Base-by-base conservation (phyloP, 2,797 vertebrate genomes). In the Anisognathus igniventris region DNA sequence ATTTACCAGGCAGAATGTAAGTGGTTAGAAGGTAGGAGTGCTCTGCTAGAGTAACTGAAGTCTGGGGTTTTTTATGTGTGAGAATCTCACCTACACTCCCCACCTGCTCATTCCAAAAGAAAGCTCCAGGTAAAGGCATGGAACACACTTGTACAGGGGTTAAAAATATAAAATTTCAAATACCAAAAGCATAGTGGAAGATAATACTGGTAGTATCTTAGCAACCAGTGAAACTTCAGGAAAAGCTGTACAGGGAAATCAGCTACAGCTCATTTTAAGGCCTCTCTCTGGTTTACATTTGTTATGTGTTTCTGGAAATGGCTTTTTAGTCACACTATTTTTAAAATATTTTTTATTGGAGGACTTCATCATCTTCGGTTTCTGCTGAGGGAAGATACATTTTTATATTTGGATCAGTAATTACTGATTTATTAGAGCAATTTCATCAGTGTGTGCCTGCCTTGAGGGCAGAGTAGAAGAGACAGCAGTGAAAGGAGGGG, bases 171-270 rank as follows among this genome's bases (percentile, higher is more conserved):
- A 71, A 35, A 66, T 72, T 58, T 76, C 50, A 65, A 45, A 74
- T 40, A 37, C 22, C 60, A 62, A 45, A 84, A n/a, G 27, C 39
- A 28, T 0, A 76, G 77, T 37, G 60, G 57, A 84, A 88, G 66
- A 64, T 54, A 70, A 31, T 44, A 18, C 28, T 71, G 72, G 56
- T 25, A 51, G 93, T 96, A 84, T 83, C 93, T 84, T 93, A 93
- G 96, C 92, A 96, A 97, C 93, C 10, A 16, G 35, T 70, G 58
- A 88, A 77, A 47, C 37, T 33, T 15, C 61, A 72, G 78, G 54
- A 75, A 31, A 58, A 48, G 45, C 76, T 58, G 27, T 14, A 12
- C 35, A 33, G 62, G 40, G 56, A 88, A 92, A 90, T 81, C 76
- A 78, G 58, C 72, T 71, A 2, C 1, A 60, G 35, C 14, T 35